Percentiles rank a stretch among this genome's conserved stretches.
Conservation (phyloP, 1,140 invertebrate species). For the Oedothorax gibbosus region DNA sequence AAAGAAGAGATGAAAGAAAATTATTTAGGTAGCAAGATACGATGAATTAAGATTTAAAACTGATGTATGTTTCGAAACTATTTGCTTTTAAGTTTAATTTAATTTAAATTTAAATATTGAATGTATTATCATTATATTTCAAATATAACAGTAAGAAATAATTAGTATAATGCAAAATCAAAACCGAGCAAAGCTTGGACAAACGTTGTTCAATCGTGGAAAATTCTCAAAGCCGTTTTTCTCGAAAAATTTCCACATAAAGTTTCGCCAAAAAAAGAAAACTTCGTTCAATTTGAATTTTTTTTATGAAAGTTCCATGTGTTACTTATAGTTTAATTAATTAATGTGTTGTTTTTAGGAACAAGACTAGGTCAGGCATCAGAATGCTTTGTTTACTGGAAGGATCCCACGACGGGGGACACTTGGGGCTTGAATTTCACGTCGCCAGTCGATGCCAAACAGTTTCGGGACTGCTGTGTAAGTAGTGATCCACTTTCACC, state of each 20-base stretch:
- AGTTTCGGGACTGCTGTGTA: constrained; percentile 97
- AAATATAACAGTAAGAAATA: no score
- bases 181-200: no score
- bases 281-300: no score
- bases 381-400: constrained; percentile 99
- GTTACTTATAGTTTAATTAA: background rate
- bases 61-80: no score
- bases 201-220: background rate
- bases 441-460: constrained; percentile 94
- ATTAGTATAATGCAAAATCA: no score
- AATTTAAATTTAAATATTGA: no score
- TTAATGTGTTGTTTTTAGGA: constrained; percentile 72
- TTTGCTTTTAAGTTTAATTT: no score
- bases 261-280: constrained; percentile 6
- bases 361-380: constrained; percentile 96
- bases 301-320: no score
- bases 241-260: background rate
- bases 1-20: no score
- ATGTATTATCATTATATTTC: no score
- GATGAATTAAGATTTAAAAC: no score
- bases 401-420: constrained; percentile 94
- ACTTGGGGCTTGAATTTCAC: constrained; percentile 99
- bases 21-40: no score
- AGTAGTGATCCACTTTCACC: constrained; percentile 72
- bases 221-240: constrained; percentile 12